phyloP scores from a whole-genome alignment of 2,888 invertebrate species.

The Trissoscelio sp. region DNA sequence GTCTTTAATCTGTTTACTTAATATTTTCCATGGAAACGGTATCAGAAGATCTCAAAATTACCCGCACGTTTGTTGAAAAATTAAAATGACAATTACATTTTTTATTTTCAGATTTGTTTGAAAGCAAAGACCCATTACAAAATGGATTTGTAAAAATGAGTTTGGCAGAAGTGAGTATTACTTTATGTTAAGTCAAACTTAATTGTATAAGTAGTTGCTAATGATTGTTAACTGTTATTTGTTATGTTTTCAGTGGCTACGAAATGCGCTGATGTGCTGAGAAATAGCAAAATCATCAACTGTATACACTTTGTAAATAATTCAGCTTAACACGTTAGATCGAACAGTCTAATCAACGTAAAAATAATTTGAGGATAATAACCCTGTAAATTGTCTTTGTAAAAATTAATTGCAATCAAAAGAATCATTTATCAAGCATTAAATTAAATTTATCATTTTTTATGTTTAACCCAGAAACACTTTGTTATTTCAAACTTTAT shows the following conservation, averaged over 20 bases:
- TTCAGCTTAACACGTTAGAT: conserved; percentile 12
- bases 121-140: conserved; percentile 91
- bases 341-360: background rate
- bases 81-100: background rate
- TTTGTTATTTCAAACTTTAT: background rate
- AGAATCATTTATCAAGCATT: background rate
- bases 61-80: too few species aligned
- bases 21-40: background rate
- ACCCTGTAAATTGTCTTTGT: conserved; percentile 14
- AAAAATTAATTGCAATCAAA: conserved; percentile 17
- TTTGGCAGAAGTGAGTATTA: conserved; percentile 88
- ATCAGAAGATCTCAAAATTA: too few species aligned
- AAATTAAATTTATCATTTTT: background rate
- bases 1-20: conserved; percentile 17
- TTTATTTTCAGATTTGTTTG: conserved; percentile 87
- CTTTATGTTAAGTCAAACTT: conserved; percentile 9
- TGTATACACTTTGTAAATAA: conserved; percentile 78
- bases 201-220: background rate
- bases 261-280: conserved; percentile 89
- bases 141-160: conserved; percentile 92
- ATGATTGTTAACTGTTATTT: background rate
- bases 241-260: conserved; percentile 88
- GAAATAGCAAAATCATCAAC: conserved; percentile 69
- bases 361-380: background rate
- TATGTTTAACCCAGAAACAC: conserved; percentile 10